Conservation (phyloP, 2,113 vertebrate genomes). For the Ptyas mucosa region DNA sequence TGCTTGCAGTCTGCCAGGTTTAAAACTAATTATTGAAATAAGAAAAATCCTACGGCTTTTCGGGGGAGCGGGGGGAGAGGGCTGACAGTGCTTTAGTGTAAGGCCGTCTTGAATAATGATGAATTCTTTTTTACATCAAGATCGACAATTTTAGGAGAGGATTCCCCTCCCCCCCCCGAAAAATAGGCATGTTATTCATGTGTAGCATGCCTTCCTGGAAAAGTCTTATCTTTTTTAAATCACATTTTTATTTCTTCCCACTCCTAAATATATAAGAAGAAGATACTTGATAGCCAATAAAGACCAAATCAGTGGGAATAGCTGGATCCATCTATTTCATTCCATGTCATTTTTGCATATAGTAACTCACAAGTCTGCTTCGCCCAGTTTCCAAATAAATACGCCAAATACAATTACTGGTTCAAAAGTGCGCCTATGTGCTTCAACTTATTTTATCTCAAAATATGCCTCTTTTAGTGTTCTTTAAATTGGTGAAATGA, state of each 20-base stretch:
- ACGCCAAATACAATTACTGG: not conserved
- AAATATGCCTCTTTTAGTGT: not conserved
- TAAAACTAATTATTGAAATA: conserved; percentile 16
- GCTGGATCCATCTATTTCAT: not conserved
- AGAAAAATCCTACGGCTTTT: not conserved
- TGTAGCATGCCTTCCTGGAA: not conserved
- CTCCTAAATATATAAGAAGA: not conserved
- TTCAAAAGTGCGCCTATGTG: not conserved
- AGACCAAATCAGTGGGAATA: not conserved
- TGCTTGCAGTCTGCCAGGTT: conserved; percentile 19
- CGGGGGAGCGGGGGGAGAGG: not conserved
- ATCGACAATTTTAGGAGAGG: not conserved
- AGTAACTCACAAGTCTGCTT: not conserved
- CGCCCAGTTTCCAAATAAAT: not conserved
- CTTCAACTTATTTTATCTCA: not conserved
- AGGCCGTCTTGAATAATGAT: not conserved
- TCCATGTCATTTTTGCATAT: not conserved
- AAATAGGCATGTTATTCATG: not conserved
- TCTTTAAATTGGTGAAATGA: not conserved
- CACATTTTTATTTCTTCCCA: not conserved
- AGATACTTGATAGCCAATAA: not conserved
- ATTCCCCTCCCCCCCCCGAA: rapidly evolving
- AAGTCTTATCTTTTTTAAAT: not conserved
- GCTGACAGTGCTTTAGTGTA: not conserved
- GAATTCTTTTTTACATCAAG: not conserved